Conservation (phyloP, 2,797 vertebrate genomes). For the Ateles fusciceps region DNA sequence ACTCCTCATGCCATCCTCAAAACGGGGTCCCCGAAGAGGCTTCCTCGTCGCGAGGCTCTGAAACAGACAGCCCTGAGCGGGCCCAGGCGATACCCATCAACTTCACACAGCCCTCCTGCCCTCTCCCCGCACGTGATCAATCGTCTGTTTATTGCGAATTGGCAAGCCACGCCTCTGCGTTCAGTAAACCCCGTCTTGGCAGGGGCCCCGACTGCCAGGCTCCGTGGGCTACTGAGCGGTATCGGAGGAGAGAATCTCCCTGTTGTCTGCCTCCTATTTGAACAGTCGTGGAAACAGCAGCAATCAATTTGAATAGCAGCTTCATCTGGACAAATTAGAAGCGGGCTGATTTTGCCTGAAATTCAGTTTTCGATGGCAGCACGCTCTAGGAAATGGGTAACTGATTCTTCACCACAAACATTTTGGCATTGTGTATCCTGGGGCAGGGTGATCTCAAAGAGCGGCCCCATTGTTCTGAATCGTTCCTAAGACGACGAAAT, state of each 20-base stretch:
- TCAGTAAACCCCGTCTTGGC: background rate
- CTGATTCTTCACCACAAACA: background rate
- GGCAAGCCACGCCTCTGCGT: too few species aligned
- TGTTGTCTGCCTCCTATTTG: background rate
- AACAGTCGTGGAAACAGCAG: background rate
- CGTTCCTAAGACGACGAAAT: background rate
- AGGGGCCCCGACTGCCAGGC: background rate
- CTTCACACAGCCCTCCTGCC: background rate
- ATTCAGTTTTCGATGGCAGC: background rate
- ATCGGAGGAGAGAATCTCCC: accelerated
- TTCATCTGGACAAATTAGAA: constrained; percentile 40
- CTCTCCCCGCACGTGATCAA: accelerated
- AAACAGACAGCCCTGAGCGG: accelerated
- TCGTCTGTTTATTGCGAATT: accelerated
- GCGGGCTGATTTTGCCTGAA: background rate
- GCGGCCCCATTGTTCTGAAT: background rate
- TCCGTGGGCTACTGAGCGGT: accelerated
- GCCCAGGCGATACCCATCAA: background rate
- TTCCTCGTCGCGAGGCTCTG: accelerated
- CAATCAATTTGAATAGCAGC: background rate
- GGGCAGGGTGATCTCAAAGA: background rate
- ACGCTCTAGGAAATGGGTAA: background rate
- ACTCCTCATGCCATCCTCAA: accelerated
- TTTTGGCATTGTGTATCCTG: constrained; percentile 22
- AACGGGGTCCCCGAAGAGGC: background rate